Evolutionary conservation across 2,113 vertebrate genomes (phyloP), one percentile per base, ranked within the genome.

Genomic region (Cebus imitator): DNA sequence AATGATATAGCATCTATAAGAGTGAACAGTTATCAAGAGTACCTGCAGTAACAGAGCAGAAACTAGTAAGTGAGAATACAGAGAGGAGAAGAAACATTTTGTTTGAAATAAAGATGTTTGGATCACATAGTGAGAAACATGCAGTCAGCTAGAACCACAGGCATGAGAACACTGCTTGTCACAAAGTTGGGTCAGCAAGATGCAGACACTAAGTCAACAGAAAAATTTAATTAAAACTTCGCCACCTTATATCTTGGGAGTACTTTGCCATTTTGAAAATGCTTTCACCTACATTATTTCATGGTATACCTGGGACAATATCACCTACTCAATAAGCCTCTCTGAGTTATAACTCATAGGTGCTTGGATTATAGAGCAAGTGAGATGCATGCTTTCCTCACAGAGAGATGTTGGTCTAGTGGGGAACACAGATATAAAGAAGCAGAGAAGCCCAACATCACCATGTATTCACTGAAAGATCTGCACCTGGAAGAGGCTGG

Each of bases 211-310:
- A 78, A n/a, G 50, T 94, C 66, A 96, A 91, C 52, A 70, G 88
- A 84, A 68, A 81, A 8, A 6, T 73, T 96, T 90, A 94, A 97
- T 92, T 94, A 55, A 90, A 96, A 79, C 7, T 43, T 32, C 45
- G 23, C 35, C 45, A 90, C 18, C 45, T 84, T 57, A 30, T 40
- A 72, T 86, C 23, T 58, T 9, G 18, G n/a, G 68, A 78, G n/a
- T 8, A 35, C 73, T 79, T 37, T 43, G 66, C 48, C 81, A 87
- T 87, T 82, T 83, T 76, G 81, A 92, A 94, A 91, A 83, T 79
- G 84, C 52, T 66, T 52, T 79, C 45, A 30, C 80, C 40, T 64
- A 50, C 6, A 43, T 86, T 87, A 68, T 73, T 92, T 66, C 35
- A 25, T 2, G 0, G 66, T 32, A 43, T 90, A 37, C 76, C 48